Percentiles rank a stretch among this genome's conserved stretches.
These are phyloP conservation scores for Masticophis lateralis DNA, from an alignment of 2,797 vertebrate species.

Conservation along the genomic window DNA sequence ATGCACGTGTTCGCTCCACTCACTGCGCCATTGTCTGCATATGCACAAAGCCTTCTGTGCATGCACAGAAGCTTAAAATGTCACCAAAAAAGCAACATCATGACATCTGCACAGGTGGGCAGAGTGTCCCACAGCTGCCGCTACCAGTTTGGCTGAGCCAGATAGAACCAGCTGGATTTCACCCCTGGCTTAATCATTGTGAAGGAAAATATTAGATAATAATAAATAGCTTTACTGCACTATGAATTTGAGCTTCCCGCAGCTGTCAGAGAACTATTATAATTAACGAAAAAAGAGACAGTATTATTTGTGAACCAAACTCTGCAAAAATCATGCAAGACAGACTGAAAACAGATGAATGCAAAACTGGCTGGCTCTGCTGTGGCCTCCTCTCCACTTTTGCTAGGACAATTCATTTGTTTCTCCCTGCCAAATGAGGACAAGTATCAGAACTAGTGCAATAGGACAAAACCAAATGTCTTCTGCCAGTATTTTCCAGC, in stretches of 20 bases:
- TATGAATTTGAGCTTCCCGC: neutral
- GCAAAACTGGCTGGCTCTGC: neutral
- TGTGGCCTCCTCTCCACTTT: neutral
- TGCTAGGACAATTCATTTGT: neutral
- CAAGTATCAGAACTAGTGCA: no score
- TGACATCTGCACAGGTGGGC: no score
- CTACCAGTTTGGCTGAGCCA: no score
- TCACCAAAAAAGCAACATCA: no score
- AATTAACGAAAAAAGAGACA: neutral
- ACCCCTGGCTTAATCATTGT: slow-evolving; percentile 9
- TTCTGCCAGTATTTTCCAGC: neutral
- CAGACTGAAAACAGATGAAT: neutral
- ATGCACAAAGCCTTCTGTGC: no score
- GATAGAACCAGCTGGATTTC: no score
- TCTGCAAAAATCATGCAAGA: neutral
- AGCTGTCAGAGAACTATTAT: neutral
- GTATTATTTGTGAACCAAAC: neutral
- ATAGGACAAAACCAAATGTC: neutral
- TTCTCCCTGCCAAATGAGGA: neutral
- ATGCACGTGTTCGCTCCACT: no score
- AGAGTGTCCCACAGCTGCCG: no score
- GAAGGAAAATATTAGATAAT: slow-evolving; percentile 3
- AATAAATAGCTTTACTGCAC: slow-evolving; percentile 11
- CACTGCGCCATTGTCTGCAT: no score
- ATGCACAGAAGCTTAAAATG: no score